Evolutionary conservation across 2,113 vertebrate species (phyloP).

Genomic region (Morone saxatilis): DNA sequence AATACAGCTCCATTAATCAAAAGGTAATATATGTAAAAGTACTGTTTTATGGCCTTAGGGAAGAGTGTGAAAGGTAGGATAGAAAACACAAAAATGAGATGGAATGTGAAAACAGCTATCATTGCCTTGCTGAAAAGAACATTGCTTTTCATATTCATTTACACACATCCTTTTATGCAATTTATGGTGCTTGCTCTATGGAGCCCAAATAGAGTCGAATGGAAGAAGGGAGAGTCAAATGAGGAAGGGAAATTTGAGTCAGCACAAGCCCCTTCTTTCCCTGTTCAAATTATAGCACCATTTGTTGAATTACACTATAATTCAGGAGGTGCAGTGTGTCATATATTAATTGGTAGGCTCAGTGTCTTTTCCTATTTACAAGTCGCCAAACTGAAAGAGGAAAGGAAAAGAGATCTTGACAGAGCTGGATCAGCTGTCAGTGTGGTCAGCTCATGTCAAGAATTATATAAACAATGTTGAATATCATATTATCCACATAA

Average conservation of each 20-base stretch:
- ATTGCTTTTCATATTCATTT: slow-evolving; percentile 80
- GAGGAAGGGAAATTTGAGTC: slow-evolving; percentile 57
- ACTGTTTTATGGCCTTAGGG: slow-evolving; percentile 85
- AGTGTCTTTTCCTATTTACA: neutral
- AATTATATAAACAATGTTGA: neutral
- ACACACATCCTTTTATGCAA: slow-evolving; percentile 80
- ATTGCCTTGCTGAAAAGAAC: slow-evolving; percentile 66
- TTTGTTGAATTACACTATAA: slow-evolving; percentile 47
- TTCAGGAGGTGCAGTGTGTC: slow-evolving; percentile 6
- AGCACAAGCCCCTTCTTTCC: slow-evolving; percentile 51
- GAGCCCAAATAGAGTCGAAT: slow-evolving; percentile 57
- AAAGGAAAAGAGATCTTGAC: neutral
- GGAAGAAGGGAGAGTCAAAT: slow-evolving; percentile 61
- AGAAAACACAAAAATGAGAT: slow-evolving; percentile 80
- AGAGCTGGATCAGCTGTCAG: slow-evolving; percentile 13
- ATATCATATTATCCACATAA: neutral
- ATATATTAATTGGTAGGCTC: neutral
- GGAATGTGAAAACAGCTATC: slow-evolving; percentile 81
- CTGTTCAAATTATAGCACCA: slow-evolving; percentile 53
- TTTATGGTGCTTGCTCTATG: slow-evolving; percentile 73
- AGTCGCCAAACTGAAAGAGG: neutral
- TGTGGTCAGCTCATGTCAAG: neutral
- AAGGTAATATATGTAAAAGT: slow-evolving; percentile 91
- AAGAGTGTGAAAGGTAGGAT: slow-evolving; percentile 80
- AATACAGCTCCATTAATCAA: slow-evolving; percentile 89